Evolutionary conservation across 2,888 invertebrate species (phyloP).

Genomic region (Synergus umbraculus): DNA sequence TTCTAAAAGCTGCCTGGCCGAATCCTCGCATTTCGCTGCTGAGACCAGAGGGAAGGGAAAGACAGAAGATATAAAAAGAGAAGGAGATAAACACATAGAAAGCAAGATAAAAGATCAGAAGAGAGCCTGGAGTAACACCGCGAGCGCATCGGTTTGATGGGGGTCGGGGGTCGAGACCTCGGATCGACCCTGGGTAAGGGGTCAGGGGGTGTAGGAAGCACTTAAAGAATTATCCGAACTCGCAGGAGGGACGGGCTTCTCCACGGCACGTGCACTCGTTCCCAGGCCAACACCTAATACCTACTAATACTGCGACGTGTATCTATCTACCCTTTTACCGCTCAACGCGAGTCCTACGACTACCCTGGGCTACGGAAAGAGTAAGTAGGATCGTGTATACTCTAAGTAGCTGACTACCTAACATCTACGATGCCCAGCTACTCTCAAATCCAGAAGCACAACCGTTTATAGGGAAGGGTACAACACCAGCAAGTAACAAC

Average conservation of each 20-base stretch:
- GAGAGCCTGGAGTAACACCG: constrained; percentile 55
- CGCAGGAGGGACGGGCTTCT: constrained; percentile 68
- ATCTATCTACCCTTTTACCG: constrained; percentile 77
- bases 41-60: constrained; percentile 23
- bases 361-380: constrained; percentile 58
- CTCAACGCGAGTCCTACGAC: constrained; percentile 73
- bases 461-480: constrained; percentile 9
- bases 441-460: neutral
- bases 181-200: constrained; percentile 53
- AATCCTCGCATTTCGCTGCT: constrained; percentile 51
- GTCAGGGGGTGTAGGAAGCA: constrained; percentile 73
- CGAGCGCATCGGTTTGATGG: constrained; percentile 52
- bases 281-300: constrained; percentile 78
- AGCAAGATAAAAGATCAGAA: constrained; percentile 42
- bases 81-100: constrained; percentile 37
- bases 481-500: constrained; percentile 15
- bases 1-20: constrained; percentile 56
- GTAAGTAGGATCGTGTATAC: constrained; percentile 51
- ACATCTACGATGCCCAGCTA: constrained; percentile 33
- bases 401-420: constrained; percentile 41
- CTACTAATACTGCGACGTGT: constrained; percentile 76
- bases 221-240: constrained; percentile 78
- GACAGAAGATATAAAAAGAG: constrained; percentile 8
- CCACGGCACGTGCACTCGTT: constrained; percentile 75
- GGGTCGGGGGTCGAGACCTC: constrained; percentile 45